A percentile compares a stretch with the other conserved stretches of the same genome.
phyloP scores from a whole-genome alignment of 2,797 vertebrate species.

The Acanthurus lineatus region DNA sequence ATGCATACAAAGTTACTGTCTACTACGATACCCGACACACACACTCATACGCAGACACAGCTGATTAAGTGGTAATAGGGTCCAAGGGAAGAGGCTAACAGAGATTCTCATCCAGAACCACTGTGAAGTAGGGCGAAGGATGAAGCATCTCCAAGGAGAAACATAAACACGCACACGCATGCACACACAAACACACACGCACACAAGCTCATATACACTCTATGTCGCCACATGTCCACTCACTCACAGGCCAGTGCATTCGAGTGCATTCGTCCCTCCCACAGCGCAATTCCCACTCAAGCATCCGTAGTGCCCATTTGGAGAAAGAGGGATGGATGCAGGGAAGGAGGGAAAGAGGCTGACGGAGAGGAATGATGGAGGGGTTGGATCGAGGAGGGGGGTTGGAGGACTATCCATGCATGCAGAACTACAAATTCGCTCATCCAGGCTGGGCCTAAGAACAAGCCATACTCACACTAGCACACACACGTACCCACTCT shows the following conservation, averaged over 20 bases:
- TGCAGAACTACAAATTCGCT: slow-evolving; percentile 74
- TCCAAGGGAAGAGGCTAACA: slow-evolving; percentile 60
- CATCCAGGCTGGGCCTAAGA: slow-evolving; percentile 69
- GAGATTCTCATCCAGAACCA: slow-evolving; percentile 69
- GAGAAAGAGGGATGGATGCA: slow-evolving; percentile 69
- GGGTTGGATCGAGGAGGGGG: slow-evolving; percentile 33
- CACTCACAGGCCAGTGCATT: slow-evolving; percentile 77
- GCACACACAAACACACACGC: slow-evolving; percentile 42
- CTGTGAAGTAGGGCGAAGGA: slow-evolving; percentile 82
- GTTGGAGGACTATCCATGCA: slow-evolving; percentile 77
- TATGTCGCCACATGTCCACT: slow-evolving; percentile 79
- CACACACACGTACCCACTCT: slow-evolving; percentile 39
- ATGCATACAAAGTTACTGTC: slow-evolving; percentile 19
- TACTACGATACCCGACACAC: neutral
- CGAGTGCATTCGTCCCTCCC: slow-evolving; percentile 66
- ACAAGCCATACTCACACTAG: slow-evolving; percentile 56
- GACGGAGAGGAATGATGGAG: slow-evolving; percentile 41
- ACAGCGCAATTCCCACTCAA: slow-evolving; percentile 78
- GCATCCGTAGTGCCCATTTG: slow-evolving; percentile 77
- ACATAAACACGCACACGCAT: slow-evolving; percentile 27
- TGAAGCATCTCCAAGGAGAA: slow-evolving; percentile 81
- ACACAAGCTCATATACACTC: slow-evolving; percentile 52
- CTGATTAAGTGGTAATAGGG: slow-evolving; percentile 62
- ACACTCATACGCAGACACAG: slow-evolving; percentile 29
- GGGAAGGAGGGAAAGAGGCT: slow-evolving; percentile 35